These are phyloP conservation scores for Pristionchus entomophagus DNA, from an alignment of 2,888 invertebrate genomes.

Conservation along the genomic window DNA sequence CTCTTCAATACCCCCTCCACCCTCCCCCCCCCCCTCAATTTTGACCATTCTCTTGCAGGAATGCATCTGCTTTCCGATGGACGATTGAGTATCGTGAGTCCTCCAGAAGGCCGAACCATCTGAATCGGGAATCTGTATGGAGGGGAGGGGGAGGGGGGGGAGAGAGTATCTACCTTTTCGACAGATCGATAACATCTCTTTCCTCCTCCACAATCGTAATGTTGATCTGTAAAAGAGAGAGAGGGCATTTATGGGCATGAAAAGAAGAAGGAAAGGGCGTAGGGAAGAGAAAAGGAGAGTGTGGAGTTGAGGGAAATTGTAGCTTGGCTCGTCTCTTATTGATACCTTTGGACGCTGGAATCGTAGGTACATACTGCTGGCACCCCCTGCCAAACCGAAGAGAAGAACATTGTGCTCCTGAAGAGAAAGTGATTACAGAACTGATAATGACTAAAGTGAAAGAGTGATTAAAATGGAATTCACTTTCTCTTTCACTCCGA, in stretches of 20 bases:
- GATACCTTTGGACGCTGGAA: slow-evolving; percentile 43
- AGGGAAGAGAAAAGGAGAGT: slow-evolving; percentile 11
- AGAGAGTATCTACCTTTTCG: background rate
- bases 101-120: slow-evolving; percentile 37
- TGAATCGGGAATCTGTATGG: background rate
- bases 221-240: slow-evolving; percentile 20
- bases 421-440: background rate
- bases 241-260: background rate
- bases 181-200: slow-evolving; percentile 37
- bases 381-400: slow-evolving; percentile 10
- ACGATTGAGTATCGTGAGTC: slow-evolving; percentile 29
- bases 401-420: slow-evolving; percentile 18
- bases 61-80: background rate
- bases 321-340: too few relatives aligned
- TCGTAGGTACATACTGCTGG: slow-evolving; percentile 34
- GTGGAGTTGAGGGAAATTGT: background rate
- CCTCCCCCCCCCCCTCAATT: too few relatives aligned
- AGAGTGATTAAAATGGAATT: too few relatives aligned
- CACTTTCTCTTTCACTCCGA: background rate
- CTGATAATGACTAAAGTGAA: background rate
- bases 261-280: background rate
- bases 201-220: slow-evolving; percentile 37
- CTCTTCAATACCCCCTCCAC: background rate
- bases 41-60: background rate
- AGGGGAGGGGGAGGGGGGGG: background rate